Conservation (phyloP, 2,888 invertebrate species). For the Xylota segnis region DNA sequence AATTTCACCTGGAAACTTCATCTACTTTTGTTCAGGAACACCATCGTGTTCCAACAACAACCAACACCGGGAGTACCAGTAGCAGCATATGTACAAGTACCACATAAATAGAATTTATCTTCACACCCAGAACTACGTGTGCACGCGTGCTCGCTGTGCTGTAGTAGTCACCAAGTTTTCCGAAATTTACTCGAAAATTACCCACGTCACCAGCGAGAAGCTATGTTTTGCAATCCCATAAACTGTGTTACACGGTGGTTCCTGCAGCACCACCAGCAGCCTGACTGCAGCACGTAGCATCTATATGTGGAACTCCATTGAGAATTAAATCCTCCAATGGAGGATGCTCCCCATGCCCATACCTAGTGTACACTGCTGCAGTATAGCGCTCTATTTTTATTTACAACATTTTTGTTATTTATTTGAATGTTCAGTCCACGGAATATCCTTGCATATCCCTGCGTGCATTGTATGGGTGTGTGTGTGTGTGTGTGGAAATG, state of each 20-base stretch:
- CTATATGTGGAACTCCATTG: constrained; percentile 54
- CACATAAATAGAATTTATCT: constrained; percentile 65
- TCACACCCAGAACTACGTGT: constrained; percentile 56
- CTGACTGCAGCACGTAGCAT: constrained; percentile 54
- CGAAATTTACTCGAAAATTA: constrained; percentile 76
- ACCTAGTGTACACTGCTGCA: background rate
- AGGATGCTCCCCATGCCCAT: constrained; percentile 22
- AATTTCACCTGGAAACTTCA: constrained; percentile 67
- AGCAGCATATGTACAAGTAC: constrained; percentile 69
- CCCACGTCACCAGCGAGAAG: constrained; percentile 69
- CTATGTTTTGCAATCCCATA: constrained; percentile 67
- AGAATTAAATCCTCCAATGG: constrained; percentile 69
- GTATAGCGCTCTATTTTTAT: constrained; percentile 63
- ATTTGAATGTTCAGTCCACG: constrained; percentile 59
- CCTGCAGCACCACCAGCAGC: constrained; percentile 8
- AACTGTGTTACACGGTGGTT: constrained; percentile 44
- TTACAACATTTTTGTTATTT: constrained; percentile 73
- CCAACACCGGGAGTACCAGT: constrained; percentile 16
- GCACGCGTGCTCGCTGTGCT: constrained; percentile 23
- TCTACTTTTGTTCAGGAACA: constrained; percentile 19
- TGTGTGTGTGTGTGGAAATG: constrained; percentile 15
- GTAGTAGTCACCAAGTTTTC: constrained; percentile 60
- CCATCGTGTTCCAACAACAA: constrained; percentile 11
- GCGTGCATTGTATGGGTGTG: constrained; percentile 6
- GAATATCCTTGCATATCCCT: constrained; percentile 63